Evolutionary conservation across 2,113 vertebrate genomes (phyloP), one percentile per base, ranked within the genome.

Genomic region (Colius striatus): DNA sequence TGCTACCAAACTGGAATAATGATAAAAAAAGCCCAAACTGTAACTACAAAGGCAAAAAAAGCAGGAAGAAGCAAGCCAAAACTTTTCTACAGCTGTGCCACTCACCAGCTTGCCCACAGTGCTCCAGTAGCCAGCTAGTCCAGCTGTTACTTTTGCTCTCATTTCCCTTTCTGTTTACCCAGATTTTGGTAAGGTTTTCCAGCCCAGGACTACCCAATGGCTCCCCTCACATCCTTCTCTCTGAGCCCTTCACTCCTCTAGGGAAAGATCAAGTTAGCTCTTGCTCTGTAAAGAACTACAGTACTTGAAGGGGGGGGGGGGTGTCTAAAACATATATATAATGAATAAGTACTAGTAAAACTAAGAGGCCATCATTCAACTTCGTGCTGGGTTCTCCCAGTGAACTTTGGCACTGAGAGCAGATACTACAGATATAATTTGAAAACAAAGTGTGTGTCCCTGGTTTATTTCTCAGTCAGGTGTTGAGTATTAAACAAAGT

Each of bases 1-100:
- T 19, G 57, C 79, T 90, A 90, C 68, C 50, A n/a, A 90, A 82
- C 79, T 63, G 30, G 18, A 95, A 90, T 76, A 84, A 80, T 21
- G 29, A 75, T 90, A 88, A 95, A 23, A 23, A n/a, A n/a, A 9
- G 15, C 25, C 50, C 9, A 23, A 17, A 10, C 30, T 63, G 51
- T n/a, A 74, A 38, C 63, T 81, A 72, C 45, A 67, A 87, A 86
- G 75, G 32, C 61, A 87, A 87, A 80, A 77, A 89, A 51, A 27
- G 0, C 76, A 74, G 73, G 29, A 73, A 70, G 45, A 36, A 88
- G 48, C 54, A 77, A 87, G 22, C 27, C 65, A 45, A 53, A 85
- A 74, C 9, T 19, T 4, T 41, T 82, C 43, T 68, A 82, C 68
- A 81, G 53, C 45, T 88, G 47, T 27, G 48, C 48, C 0, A 0